Evolutionary conservation across 2,797 vertebrate species (phyloP), one percentile per base, ranked within the genome.

Genomic region (Myripristis jacobus): DNA sequence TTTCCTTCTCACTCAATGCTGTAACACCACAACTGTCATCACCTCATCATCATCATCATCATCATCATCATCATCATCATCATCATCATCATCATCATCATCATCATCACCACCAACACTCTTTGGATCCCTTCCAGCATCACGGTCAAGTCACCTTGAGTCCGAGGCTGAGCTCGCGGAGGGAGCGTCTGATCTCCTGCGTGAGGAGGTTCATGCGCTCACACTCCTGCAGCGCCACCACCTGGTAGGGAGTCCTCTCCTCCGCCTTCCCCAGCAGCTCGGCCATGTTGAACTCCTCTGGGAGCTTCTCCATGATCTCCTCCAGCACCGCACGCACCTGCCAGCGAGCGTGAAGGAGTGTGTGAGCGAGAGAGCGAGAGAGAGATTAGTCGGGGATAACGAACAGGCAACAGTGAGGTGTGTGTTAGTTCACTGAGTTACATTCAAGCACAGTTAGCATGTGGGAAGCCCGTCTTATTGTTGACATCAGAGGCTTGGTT

Each of bases 211-310:
- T 99, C 96, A 98, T 97, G 57, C 94, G 93, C 43, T 98, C 96
- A 2, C 97, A 99, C 87, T 99, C 98, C 91, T 99, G 98, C 48
- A 99, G 90, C 2, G 91, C 95, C 47, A 99, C 97, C 44, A 96
- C 96, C 0, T 94, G 77, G 8, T 96, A 99, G 0, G 97, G 97
- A 0, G 94, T 97, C 82, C 94, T 94, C 71, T 98, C 96, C 83
- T 97, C 95, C 8, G 92, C 94, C 80, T 89, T 97, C 0, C 85
- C 92, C 87, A 95, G 88, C 81, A 99, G 89, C 81, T 98, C 97
- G 0, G 79, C 44, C 82, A 97, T 90, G 92, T 95, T 96, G 86
- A 99, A 98, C 70, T 96, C 95, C 0, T 98, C 97, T 0, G 92
- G 91, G 25, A 98, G 81, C 71, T 92, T 97, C 88, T 98, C 97